These are phyloP conservation scores for Ciconia nigra DNA, from an alignment of 2,797 vertebrate genomes.

Conservation along the genomic window DNA sequence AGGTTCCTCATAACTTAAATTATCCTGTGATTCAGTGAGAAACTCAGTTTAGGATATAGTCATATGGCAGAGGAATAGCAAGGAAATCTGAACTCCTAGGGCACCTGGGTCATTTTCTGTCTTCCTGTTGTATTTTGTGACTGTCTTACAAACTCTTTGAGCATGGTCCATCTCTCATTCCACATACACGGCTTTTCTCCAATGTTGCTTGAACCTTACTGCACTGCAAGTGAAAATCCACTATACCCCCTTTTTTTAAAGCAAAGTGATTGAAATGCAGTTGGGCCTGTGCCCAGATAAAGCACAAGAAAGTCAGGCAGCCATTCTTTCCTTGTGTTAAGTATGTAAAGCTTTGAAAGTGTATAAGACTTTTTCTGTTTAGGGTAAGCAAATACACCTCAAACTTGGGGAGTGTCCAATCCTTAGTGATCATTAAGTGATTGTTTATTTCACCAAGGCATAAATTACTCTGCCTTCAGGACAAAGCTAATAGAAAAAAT, in stretches of 20 bases:
- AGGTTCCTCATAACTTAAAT: neutral
- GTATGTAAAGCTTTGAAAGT: neutral
- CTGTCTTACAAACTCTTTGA: neutral
- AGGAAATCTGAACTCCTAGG: neutral
- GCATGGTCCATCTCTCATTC: neutral
- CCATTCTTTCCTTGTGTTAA: neutral
- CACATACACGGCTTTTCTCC: neutral
- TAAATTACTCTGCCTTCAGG: slow-evolving; percentile 44
- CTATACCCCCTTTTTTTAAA: neutral
- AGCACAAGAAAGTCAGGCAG: neutral
- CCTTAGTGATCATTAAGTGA: slow-evolving; percentile 11
- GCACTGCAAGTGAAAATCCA: neutral
- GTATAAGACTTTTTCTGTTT: slow-evolving; percentile 5
- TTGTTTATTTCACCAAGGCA: slow-evolving; percentile 34
- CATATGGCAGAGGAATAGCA: neutral
- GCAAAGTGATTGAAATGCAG: slow-evolving; percentile 24
- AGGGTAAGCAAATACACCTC: slow-evolving; percentile 20
- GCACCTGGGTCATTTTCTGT: neutral
- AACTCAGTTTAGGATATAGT: neutral
- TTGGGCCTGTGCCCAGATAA: slow-evolving; percentile 2
- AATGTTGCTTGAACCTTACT: neutral
- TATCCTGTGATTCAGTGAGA: neutral
- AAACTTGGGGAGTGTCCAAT: slow-evolving; percentile 17
- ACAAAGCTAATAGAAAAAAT: slow-evolving; percentile 63
- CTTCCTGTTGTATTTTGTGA: neutral